Conservation (phyloP, 2,797 vertebrate genomes). For the Hydrophis major region DNA sequence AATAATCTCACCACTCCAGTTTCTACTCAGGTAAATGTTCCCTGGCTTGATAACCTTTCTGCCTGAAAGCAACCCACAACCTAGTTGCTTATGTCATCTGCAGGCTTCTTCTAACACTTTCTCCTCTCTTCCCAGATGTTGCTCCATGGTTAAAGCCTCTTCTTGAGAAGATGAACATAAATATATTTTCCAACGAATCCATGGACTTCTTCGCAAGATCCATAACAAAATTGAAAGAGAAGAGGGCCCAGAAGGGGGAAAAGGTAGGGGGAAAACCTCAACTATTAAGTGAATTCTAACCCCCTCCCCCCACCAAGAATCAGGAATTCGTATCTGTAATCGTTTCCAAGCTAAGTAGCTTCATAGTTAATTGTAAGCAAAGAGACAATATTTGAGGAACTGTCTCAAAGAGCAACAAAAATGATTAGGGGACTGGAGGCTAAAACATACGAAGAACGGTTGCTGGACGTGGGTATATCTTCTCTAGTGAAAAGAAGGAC, state of each 20-base stretch:
- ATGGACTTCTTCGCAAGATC: slow-evolving; percentile 67
- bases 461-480: no score
- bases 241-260: slow-evolving; percentile 37
- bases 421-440: no score
- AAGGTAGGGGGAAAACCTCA: slow-evolving; percentile 6
- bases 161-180: slow-evolving; percentile 67
- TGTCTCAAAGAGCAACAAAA: background rate
- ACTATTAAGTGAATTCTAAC: background rate
- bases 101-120: background rate
- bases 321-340: background rate
- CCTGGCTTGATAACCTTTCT: background rate
- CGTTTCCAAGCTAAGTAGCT: background rate
- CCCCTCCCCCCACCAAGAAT: background rate
- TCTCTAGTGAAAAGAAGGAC: no score
- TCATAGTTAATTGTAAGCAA: background rate
- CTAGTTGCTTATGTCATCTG: background rate
- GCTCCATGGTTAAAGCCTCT: slow-evolving; percentile 73
- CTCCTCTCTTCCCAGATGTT: slow-evolving; percentile 60
- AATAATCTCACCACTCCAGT: background rate
- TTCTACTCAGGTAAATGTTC: background rate
- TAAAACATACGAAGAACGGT: no score
- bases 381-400: background rate
- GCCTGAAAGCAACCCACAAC: background rate
- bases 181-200: slow-evolving; percentile 64
- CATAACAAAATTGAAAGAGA: slow-evolving; percentile 58